These are phyloP conservation scores for Eudasyphora cyanicolor DNA, from an alignment of 2,888 invertebrate genomes.

Conservation along the genomic window DNA sequence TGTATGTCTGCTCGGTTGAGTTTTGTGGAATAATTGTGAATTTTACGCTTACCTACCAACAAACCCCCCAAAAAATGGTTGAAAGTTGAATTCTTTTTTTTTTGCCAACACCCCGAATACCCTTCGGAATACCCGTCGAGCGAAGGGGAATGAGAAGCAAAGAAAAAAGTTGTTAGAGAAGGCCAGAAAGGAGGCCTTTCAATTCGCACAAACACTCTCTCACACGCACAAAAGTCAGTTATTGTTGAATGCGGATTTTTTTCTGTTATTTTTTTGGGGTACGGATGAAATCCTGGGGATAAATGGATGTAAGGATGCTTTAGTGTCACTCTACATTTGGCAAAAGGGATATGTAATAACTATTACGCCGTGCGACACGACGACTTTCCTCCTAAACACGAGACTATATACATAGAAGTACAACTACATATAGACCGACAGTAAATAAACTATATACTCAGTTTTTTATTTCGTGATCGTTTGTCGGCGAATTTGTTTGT, in stretches of 20 bases:
- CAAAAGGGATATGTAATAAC: too few species aligned
- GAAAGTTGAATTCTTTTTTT: too few species aligned
- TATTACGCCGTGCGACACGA: too few species aligned
- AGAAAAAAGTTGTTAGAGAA: slow-evolving; percentile 61
- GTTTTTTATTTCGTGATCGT: too few species aligned
- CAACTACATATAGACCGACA: too few species aligned
- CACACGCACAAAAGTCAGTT: slow-evolving; percentile 26
- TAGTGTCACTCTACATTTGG: neutral
- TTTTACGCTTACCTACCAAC: slow-evolving; percentile 78
- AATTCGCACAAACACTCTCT: neutral
- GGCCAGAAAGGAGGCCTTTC: slow-evolving; percentile 55
- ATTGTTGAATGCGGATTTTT: slow-evolving; percentile 52
- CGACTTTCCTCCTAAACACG: too few species aligned
- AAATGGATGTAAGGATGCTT: slow-evolving; percentile 44
- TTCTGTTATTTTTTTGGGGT: slow-evolving; percentile 30
- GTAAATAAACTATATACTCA: too few species aligned
- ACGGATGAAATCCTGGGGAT: slow-evolving; percentile 11
- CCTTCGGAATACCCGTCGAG: slow-evolving; percentile 31
- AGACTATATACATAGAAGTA: too few species aligned
- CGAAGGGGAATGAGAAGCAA: neutral
- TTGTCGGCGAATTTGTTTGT: too few species aligned
- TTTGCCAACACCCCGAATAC: slow-evolving; percentile 67
- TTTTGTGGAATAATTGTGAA: slow-evolving; percentile 73
- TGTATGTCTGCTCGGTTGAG: neutral
- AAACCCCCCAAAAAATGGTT: slow-evolving; percentile 71